These are phyloP conservation scores for Drosophila equinoxialis DNA, from an alignment of 1,140 invertebrate genomes.

Conservation along the genomic window DNA sequence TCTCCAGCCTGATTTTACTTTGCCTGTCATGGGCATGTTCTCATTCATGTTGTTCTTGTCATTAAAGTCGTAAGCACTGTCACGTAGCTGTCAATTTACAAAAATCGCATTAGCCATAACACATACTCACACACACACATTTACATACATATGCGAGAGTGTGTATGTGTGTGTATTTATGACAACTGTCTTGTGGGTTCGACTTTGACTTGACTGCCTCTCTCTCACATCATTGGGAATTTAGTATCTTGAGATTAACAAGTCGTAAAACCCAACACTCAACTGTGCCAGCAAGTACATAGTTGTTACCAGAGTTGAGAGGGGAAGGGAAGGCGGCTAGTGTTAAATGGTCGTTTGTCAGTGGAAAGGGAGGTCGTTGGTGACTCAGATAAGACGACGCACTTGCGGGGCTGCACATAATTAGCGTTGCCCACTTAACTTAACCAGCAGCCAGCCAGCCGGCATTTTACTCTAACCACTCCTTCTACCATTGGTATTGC, in stretches of 20 bases:
- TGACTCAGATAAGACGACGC: constrained; percentile 47
- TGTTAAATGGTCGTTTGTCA: background rate
- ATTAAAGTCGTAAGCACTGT: constrained; percentile 77
- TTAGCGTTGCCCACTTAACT: constrained; percentile 68
- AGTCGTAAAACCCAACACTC: constrained; percentile 60
- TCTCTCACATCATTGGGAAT: constrained; percentile 49
- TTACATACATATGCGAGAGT: constrained; percentile 16
- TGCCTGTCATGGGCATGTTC: constrained; percentile 40
- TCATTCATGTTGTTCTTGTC: constrained; percentile 49
- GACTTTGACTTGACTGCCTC: constrained; percentile 21
- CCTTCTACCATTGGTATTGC: background rate
- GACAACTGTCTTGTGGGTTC: constrained; percentile 45
- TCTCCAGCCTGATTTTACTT: background rate
- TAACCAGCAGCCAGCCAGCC: constrained; percentile 12
- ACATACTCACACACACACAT: constrained; percentile 44
- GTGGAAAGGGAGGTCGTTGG: background rate
- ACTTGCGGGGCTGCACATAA: constrained; percentile 73
- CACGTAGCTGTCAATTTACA: constrained; percentile 77
- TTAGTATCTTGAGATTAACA: constrained; percentile 65
- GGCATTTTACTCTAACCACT: too few species aligned
- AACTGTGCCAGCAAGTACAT: constrained; percentile 30
- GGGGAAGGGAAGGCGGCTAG: background rate
- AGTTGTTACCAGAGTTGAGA: background rate
- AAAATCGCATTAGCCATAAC: constrained; percentile 71
- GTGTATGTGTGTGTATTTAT: constrained; percentile 50